These are phyloP conservation scores for Campylomormyrus tamandua DNA, from an alignment of 2,113 vertebrate genomes.

Conservation along the genomic window DNA sequence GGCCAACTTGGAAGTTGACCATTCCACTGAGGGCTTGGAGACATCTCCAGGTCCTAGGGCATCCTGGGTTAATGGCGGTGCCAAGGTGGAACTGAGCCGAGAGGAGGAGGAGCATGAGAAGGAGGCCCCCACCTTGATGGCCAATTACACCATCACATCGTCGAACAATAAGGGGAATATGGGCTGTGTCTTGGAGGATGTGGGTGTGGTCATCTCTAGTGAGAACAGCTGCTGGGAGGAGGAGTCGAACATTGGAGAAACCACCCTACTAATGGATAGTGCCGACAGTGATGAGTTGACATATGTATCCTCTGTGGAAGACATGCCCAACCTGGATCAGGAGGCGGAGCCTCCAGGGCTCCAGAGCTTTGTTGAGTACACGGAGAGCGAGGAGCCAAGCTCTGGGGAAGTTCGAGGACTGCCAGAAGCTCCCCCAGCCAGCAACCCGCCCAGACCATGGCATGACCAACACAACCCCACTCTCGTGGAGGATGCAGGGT, in stretches of 20 bases:
- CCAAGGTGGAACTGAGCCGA: not conserved
- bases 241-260: not conserved
- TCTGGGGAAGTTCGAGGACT: not conserved
- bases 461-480: not conserved
- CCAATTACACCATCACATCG: not conserved
- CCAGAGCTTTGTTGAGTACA: not conserved
- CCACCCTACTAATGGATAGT: not conserved
- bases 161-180: not conserved
- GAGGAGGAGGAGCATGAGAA: not conserved
- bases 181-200: not conserved
- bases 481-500: not conserved
- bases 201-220: not conserved
- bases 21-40: not conserved
- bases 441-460: not conserved
- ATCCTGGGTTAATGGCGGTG: not conserved
- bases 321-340: not conserved
- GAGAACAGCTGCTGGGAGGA: not conserved
- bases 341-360: not conserved
- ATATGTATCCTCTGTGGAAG: not conserved
- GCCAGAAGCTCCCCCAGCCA: not conserved
- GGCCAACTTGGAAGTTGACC: not conserved
- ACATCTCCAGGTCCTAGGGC: not conserved
- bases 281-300: too few species aligned
- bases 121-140: not conserved
- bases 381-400: not conserved